Base-by-base conservation (phyloP, 2,797 vertebrate species). In the Lepilemur ruficaudatus region DNA sequence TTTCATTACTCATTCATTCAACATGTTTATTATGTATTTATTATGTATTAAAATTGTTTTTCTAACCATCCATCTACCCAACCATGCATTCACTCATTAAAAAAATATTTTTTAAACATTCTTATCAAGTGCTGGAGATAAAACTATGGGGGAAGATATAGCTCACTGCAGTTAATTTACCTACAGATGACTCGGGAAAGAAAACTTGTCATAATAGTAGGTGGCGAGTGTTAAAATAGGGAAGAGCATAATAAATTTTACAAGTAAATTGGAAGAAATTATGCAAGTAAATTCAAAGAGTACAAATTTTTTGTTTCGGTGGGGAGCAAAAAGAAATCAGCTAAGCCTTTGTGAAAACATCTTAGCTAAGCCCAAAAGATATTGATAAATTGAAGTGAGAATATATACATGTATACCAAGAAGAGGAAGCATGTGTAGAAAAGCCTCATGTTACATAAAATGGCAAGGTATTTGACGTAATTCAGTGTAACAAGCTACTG, bases 71-170 rank as follows among this genome's bases (percentile, higher is more conserved):
- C 28, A 23, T 35, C 4, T 85, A 55, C 9, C 5, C 30, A 90
- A 76, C 4, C 22, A 89, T 30, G 4, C 32, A 89, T 89, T 79
- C 69, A 22, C 13, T 65, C 46, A 85, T 78, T 59, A 81, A 89
- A 93, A 89, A 93, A 48, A n/a, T 80, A 52, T 41, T 87, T 55
- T 79, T 95, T 59, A 55, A 76, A 55, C 67, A 72, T 28, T 80
- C 41, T 43, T 79, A 82, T 72, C 65, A 80, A 22, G 20, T 67
- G 28, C 35, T 81, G 20, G 28, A 17, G 35, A 35, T 94, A 76
- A 70, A 92, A 92, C 30, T 83, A n/a, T 78, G n/a, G 41, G n/a
- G 18, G 25, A 94, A 59, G 32, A 8, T 4, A n/a, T 17, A 88
- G 32, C 18, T 70, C 7, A 75, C 15, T 93, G 30, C 11, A 46